These are phyloP conservation scores for Andricus grossulariae DNA, from an alignment of 1,140 invertebrate genomes.

Conservation along the genomic window DNA sequence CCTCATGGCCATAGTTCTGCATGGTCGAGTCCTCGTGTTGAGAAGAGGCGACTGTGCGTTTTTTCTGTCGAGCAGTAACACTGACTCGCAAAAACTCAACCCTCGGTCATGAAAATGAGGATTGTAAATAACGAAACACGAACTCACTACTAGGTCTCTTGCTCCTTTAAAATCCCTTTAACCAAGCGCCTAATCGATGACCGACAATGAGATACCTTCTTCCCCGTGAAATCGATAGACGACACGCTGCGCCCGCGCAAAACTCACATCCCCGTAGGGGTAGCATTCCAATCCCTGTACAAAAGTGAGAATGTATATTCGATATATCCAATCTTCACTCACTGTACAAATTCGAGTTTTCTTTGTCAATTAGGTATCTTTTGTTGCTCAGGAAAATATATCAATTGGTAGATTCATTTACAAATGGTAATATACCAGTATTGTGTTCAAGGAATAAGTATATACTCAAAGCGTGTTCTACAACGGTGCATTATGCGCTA, in stretches of 20 bases:
- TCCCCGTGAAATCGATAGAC: constrained; percentile 69
- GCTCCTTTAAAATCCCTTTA: constrained; percentile 47
- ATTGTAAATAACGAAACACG: constrained; percentile 6
- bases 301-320: not conserved
- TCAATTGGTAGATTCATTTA: no score
- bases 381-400: no score
- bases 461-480: no score
- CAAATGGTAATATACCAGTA: no score
- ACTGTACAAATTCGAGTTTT: no score
- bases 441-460: no score
- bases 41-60: not conserved
- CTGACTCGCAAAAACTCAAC: not conserved
- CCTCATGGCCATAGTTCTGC: constrained; percentile 69
- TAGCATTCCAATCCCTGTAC: constrained; percentile 34
- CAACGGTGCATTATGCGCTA: no score
- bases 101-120: not conserved
- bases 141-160: constrained; percentile 27
- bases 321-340: not conserved
- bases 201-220: constrained; percentile 59
- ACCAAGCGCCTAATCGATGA: constrained; percentile 67
- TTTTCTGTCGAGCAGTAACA: not conserved
- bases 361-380: no score
- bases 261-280: constrained; percentile 42
- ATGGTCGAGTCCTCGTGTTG: constrained; percentile 44
- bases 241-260: constrained; percentile 66